A percentile compares a stretch with the other conserved stretches of the same genome.
phyloP scores from a whole-genome alignment of 92 coral and sea anemone species.

The Isaurus tuberculatus region DNA sequence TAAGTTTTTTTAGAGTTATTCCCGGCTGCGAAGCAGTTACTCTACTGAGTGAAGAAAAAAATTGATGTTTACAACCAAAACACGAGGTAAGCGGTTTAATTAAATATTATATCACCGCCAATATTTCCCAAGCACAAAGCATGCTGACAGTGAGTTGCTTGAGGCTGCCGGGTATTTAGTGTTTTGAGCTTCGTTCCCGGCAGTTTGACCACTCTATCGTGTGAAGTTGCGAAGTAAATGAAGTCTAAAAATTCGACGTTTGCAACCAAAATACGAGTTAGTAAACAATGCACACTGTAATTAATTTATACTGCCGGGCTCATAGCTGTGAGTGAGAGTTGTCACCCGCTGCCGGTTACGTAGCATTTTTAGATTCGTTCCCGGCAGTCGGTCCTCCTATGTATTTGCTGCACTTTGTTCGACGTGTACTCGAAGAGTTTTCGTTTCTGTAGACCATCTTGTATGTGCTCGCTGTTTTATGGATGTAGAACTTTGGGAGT shows the following conservation, averaged over 20 bases:
- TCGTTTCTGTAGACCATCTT: conserved; percentile 5
- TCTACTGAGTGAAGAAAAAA: conserved; percentile 12
- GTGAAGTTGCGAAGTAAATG: not conserved
- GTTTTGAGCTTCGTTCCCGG: conserved; percentile 3
- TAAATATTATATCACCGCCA: conserved; percentile 18
- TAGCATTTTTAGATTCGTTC: conserved; percentile 17
- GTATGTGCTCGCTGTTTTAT: conserved; percentile 7
- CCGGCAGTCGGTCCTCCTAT: conserved; percentile 25
- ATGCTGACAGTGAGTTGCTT: not conserved
- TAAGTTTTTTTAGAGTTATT: conserved; percentile 21
- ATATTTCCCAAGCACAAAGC: conserved; percentile 15
- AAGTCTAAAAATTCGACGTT: not conserved
- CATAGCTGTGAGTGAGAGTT: not conserved
- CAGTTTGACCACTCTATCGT: not conserved
- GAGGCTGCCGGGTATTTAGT: not conserved
- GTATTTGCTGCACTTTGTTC: conserved; percentile 9
- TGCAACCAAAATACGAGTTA: not conserved
- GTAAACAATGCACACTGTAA: not conserved
- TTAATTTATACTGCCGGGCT: not conserved
- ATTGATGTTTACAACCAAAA: conserved; percentile 25
- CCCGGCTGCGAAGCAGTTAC: conserved; percentile 6
- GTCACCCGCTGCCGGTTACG: not conserved
- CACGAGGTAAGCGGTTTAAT: conserved; percentile 28
- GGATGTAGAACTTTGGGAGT: conserved; percentile 23
- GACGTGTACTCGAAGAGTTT: conserved; percentile 14